phyloP scores from a whole-genome alignment of 2,888 invertebrate species.

The Pachliopta kotzebuea region DNA sequence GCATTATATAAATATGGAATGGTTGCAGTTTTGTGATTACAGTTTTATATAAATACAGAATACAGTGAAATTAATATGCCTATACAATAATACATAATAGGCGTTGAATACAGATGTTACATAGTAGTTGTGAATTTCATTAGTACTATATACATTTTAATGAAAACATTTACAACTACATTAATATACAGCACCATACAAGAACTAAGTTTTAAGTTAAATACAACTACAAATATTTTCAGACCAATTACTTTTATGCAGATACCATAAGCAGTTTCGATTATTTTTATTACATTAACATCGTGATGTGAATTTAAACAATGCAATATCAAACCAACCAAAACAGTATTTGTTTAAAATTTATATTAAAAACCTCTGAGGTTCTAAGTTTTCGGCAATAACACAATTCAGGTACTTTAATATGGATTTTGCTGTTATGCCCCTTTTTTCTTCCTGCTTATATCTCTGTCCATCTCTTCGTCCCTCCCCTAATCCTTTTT shows the following conservation, averaged over 20 bases:
- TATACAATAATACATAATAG: slow-evolving; percentile 10
- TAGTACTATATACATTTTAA: slow-evolving; percentile 19
- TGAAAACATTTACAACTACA: slow-evolving; percentile 22
- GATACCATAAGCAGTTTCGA: background rate
- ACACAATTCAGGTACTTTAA: background rate
- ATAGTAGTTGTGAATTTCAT: slow-evolving; percentile 22
- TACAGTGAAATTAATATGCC: slow-evolving; percentile 13
- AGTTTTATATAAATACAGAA: slow-evolving; percentile 25
- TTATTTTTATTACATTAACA: background rate
- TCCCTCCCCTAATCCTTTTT: too few species aligned
- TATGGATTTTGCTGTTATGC: background rate
- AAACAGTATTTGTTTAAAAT: background rate
- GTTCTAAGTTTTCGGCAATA: background rate
- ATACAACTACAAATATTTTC: slow-evolving; percentile 6
- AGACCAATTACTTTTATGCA: background rate
- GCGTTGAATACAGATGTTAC: slow-evolving; percentile 16
- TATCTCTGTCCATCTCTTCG: too few species aligned
- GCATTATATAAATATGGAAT: slow-evolving; percentile 27
- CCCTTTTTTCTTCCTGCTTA: too few species aligned
- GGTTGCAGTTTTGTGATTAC: slow-evolving; percentile 30
- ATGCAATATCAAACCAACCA: background rate
- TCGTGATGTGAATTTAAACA: background rate
- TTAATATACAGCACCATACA: slow-evolving; percentile 30
- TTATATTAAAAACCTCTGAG: background rate
- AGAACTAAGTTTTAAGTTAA: slow-evolving; percentile 13